Conservation (phyloP, 2,113 vertebrate genomes). For the Strigops habroptila region DNA sequence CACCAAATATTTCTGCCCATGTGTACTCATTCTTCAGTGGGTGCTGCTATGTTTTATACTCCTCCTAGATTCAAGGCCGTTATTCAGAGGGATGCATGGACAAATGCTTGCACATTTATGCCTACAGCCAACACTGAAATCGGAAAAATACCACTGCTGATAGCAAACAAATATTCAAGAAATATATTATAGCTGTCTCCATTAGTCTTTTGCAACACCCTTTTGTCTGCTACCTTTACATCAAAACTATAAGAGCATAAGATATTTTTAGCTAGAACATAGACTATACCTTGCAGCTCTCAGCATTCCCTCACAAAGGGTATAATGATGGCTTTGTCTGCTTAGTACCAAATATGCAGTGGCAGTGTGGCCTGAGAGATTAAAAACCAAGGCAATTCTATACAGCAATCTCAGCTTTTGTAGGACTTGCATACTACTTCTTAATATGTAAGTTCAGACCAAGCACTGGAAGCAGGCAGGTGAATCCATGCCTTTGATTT, state of each 20-base stretch:
- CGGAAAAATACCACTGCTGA: neutral
- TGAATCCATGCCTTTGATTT: slow-evolving; percentile 39
- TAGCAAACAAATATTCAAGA: neutral
- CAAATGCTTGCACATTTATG: neutral
- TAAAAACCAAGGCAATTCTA: neutral
- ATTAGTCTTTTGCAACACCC: neutral
- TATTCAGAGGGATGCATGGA: neutral
- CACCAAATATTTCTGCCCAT: neutral
- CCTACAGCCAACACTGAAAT: neutral
- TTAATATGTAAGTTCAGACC: neutral
- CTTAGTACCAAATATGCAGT: neutral
- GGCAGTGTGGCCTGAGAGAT: neutral
- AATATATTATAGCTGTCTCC: neutral
- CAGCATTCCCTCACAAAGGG: neutral
- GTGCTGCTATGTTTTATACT: neutral
- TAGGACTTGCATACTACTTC: neutral
- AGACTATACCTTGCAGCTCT: neutral
- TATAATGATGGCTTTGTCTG: neutral
- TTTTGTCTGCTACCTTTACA: neutral
- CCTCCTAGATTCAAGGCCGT: neutral
- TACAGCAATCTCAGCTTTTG: neutral
- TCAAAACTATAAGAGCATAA: neutral
- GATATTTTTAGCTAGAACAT: neutral
- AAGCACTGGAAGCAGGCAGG: neutral
- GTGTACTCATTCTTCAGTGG: no score